Percentiles rank a stretch among this genome's conserved stretches.
Evolutionary conservation across 30 jellyfish, hydroid and myxozoan genomes (phyloP).

Genomic region (Rhopilema esculentum): DNA sequence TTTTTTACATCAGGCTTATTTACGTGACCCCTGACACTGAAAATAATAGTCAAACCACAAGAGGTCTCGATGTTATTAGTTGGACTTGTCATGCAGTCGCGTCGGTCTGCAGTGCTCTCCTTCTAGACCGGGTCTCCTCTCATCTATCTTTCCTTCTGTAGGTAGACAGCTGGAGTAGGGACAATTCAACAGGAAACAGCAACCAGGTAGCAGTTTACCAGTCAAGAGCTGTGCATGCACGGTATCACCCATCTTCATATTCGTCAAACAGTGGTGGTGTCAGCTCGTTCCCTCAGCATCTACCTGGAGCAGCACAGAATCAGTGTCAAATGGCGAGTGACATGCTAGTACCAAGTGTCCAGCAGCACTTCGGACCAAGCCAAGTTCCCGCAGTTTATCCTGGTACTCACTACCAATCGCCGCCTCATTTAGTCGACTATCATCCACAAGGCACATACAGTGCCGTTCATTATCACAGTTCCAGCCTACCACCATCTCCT

Average conservation of each 20-base stretch:
- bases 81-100: conserved; percentile 16
- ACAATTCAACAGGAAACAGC: conserved; percentile 34
- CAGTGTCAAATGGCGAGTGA: conserved; percentile 84
- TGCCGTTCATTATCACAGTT: conserved; percentile 62
- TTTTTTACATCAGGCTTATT: conserved; percentile 29
- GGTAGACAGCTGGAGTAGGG: conserved; percentile 74
- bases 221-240: conserved; percentile 46
- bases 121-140: conserved; percentile 19
- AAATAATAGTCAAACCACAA: conserved; percentile 62
- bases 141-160: conserved; percentile 21
- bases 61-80: conserved; percentile 34
- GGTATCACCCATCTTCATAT: conserved; percentile 56
- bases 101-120: conserved; percentile 39
- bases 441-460: conserved; percentile 74
- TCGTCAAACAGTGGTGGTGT: conserved; percentile 26
- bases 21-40: conserved; percentile 66
- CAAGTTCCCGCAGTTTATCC: conserved; percentile 77
- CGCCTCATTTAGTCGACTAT: conserved; percentile 75
- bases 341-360: conserved; percentile 88
- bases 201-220: conserved; percentile 59
- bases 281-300: conserved; percentile 60
- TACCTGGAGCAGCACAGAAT: conserved; percentile 59
- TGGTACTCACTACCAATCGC: conserved; percentile 79
- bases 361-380: conserved; percentile 78
- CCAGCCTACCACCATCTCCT: conserved; percentile 80